Conservation (phyloP, 2,888 invertebrate species). For the Dastarcus helophoroides region DNA sequence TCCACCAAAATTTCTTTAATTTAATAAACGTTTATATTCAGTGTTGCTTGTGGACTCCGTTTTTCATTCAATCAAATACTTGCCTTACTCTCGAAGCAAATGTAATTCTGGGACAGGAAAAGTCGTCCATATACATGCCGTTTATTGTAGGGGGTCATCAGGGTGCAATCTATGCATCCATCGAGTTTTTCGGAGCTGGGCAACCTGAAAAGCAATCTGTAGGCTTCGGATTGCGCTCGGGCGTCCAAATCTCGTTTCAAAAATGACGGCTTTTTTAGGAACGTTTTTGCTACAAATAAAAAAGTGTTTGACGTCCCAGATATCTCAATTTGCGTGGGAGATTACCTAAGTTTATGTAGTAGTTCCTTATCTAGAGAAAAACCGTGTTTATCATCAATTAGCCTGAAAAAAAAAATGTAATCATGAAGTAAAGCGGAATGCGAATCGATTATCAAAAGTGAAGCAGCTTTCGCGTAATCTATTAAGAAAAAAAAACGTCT, state of each 20-base stretch:
- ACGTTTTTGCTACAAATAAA: constrained; percentile 58
- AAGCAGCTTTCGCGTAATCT: too few species aligned
- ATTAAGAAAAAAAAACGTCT: too few species aligned
- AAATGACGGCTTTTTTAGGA: constrained; percentile 81
- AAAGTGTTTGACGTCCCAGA: constrained; percentile 2
- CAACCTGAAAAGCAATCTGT: constrained; percentile 71
- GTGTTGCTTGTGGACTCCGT: too few species aligned
- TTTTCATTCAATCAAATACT: too few species aligned
- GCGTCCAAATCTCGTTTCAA: constrained; percentile 93
- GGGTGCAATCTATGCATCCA: constrained; percentile 80
- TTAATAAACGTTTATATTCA: too few species aligned
- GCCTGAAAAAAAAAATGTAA: constrained; percentile 43
- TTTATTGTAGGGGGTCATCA: constrained; percentile 95
- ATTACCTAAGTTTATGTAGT: constrained; percentile 63
- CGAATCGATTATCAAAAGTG: background rate
- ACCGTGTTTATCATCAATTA: constrained; percentile 84
- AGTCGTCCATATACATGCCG: constrained; percentile 77
- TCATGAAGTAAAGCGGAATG: background rate
- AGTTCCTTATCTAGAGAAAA: constrained; percentile 83
- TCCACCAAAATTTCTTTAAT: too few species aligned
- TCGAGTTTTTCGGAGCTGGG: constrained; percentile 87
- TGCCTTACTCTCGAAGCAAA: constrained; percentile 93
- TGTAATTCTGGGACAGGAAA: constrained; percentile 86
- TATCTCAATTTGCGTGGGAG: constrained; percentile 7
- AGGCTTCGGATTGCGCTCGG: constrained; percentile 84